Percentiles rank a stretch among this genome's conserved stretches.
These are phyloP conservation scores for Xiphophorus couchianus DNA, from an alignment of 2,113 vertebrate species.

Conservation along the genomic window DNA sequence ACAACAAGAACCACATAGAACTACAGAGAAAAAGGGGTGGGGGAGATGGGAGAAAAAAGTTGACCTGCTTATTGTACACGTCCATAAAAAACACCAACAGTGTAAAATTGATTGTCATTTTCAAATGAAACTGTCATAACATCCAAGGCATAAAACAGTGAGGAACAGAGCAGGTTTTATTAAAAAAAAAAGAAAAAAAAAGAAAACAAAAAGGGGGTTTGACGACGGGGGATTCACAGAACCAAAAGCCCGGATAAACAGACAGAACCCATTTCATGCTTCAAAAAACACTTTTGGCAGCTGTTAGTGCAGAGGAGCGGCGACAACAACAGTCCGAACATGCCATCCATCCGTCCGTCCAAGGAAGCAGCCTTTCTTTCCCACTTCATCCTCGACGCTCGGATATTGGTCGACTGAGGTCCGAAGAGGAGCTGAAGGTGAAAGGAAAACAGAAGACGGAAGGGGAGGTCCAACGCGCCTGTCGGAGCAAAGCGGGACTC, in stretches of 20 bases:
- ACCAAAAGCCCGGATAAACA: constrained; percentile 54
- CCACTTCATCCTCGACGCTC: constrained; percentile 8
- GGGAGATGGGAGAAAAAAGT: constrained; percentile 57
- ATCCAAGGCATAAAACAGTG: constrained; percentile 78
- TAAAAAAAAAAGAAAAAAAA: too few relatives aligned
- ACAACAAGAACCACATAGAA: constrained; percentile 63
- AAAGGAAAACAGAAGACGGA: background rate
- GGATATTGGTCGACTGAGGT: background rate
- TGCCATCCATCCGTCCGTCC: constrained; percentile 1
- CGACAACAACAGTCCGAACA: constrained; percentile 20
- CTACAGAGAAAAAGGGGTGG: constrained; percentile 50
- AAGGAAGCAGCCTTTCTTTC: background rate
- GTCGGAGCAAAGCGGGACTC: constrained; percentile 12
- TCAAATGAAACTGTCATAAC: constrained; percentile 77
- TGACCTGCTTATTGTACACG: constrained; percentile 56
- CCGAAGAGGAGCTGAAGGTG: constrained; percentile 7
- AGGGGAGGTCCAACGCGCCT: background rate
- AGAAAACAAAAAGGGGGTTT: constrained; percentile 25
- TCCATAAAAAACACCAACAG: constrained; percentile 54
- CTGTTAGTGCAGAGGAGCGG: constrained; percentile 44
- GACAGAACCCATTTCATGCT: constrained; percentile 46
- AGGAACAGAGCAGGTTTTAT: constrained; percentile 39
- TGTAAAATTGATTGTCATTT: constrained; percentile 84
- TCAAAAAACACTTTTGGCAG: constrained; percentile 73
- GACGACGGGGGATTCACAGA: constrained; percentile 43